These are phyloP conservation scores for Magallana angulata DNA, from an alignment of 1,140 invertebrate species.

Conservation along the genomic window DNA sequence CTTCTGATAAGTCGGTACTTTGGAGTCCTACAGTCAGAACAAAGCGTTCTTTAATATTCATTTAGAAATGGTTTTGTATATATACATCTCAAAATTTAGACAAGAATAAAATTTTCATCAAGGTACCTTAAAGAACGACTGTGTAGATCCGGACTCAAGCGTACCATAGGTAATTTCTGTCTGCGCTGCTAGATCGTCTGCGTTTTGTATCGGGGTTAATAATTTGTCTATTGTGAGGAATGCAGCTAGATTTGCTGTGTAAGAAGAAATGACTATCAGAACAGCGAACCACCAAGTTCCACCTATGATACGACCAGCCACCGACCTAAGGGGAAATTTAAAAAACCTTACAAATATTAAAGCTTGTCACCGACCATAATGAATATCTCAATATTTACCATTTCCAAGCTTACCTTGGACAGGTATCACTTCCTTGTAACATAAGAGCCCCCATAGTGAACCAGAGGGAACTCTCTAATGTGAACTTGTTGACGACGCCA, in stretches of 20 bases:
- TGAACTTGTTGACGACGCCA: slow-evolving; percentile 86
- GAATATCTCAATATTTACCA: not conserved
- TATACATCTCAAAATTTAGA: too few relatives aligned
- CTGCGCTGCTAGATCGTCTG: slow-evolving; percentile 86
- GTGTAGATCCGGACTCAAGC: slow-evolving; percentile 93
- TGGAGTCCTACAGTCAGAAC: slow-evolving; percentile 86
- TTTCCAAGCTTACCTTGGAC: slow-evolving; percentile 67
- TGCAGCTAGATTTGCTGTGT: slow-evolving; percentile 87
- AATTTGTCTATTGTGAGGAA: slow-evolving; percentile 76
- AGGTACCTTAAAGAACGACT: slow-evolving; percentile 94
- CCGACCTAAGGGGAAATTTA: slow-evolving; percentile 60
- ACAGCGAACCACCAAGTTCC: slow-evolving; percentile 99
- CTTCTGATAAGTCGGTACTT: slow-evolving; percentile 92
- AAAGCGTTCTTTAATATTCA: not conserved
- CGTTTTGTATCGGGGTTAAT: slow-evolving; percentile 69
- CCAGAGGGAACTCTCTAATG: slow-evolving; percentile 85
- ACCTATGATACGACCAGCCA: slow-evolving; percentile 87
- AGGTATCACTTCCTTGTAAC: slow-evolving; percentile 97
- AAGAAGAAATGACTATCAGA: slow-evolving; percentile 97
- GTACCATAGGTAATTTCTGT: slow-evolving; percentile 96
- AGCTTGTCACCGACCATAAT: too few relatives aligned
- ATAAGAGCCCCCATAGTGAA: slow-evolving; percentile 97
- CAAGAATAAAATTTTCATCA: not conserved
- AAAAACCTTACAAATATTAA: too few relatives aligned
- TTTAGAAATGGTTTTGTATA: too few relatives aligned